A percentile compares a stretch with the other conserved stretches of the same genome.
These are phyloP conservation scores for Apodemia zela DNA, from an alignment of 2,888 invertebrate genomes.

Conservation along the genomic window DNA sequence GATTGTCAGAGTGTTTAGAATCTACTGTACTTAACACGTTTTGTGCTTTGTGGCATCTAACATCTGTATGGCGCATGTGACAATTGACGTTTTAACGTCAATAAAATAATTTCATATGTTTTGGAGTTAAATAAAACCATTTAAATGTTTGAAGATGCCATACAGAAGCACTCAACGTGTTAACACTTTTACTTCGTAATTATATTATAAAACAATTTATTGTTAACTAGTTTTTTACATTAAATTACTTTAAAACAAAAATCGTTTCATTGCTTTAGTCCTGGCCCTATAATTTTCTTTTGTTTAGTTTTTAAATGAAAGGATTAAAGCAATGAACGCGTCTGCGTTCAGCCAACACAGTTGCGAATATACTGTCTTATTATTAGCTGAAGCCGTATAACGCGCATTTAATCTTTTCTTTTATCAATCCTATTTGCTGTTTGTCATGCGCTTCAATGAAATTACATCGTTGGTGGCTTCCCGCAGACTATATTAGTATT, in stretches of 20 bases:
- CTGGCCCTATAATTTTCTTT: conserved; percentile 41
- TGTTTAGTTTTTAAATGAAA: conserved; percentile 23
- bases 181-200: conserved; percentile 4
- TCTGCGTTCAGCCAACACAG: conserved; percentile 31
- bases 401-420: conserved; percentile 34
- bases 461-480: conserved; percentile 15
- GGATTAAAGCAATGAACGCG: conserved; percentile 77
- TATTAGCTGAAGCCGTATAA: conserved; percentile 36
- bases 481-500: conserved; percentile 15
- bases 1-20: not conserved
- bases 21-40: conserved; percentile 2
- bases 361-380: conserved; percentile 26
- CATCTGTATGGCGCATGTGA: not conserved
- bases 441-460: conserved; percentile 27
- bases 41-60: not conserved
- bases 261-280: conserved; percentile 78
- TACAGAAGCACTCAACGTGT: not conserved
- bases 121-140: not conserved
- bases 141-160: too few relatives aligned
- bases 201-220: not conserved
- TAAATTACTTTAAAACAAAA: conserved; percentile 25
- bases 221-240: conserved; percentile 16
- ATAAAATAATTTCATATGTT: not conserved
- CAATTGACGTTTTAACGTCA: too few relatives aligned
- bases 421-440: conserved; percentile 38